These are phyloP conservation scores for Lasioglossum calceatum DNA, from an alignment of 2,888 invertebrate genomes.

Conservation along the genomic window DNA sequence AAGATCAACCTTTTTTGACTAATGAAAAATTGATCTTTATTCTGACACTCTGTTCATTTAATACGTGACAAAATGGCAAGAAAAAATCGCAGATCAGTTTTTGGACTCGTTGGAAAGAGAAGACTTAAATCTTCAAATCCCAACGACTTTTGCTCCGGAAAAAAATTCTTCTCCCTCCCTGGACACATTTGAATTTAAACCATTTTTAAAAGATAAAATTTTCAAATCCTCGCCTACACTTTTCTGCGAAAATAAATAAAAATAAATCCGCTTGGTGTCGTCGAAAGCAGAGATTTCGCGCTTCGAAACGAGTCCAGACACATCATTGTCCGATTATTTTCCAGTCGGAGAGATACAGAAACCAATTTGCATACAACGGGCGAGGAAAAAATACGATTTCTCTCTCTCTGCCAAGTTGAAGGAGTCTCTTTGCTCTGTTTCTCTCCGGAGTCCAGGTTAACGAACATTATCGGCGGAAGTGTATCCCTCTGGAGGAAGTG, in stretches of 20 bases:
- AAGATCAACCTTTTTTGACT: neutral
- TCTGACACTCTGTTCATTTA: neutral
- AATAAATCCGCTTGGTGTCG: neutral
- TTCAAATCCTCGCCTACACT: neutral
- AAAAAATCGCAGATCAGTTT: neutral
- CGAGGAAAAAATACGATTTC: constrained; percentile 8
- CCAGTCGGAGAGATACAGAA: neutral
- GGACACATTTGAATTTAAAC: too few relatives aligned
- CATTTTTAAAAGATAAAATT: neutral
- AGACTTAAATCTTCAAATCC: neutral
- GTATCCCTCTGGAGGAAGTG: constrained; percentile 53
- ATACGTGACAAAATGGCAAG: too few relatives aligned
- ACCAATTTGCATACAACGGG: constrained; percentile 40
- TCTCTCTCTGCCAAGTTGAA: too few relatives aligned
- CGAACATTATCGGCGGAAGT: constrained; percentile 60
- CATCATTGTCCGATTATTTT: neutral
- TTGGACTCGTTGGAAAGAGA: too few relatives aligned
- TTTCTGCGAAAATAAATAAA: neutral
- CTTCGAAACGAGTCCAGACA: neutral
- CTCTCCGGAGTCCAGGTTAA: constrained; percentile 22
- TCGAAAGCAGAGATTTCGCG: neutral
- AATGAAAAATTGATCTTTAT: too few relatives aligned
- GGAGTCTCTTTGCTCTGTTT: neutral
- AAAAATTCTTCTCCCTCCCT: too few relatives aligned
- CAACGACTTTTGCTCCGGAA: accelerated